Percentiles rank a stretch among this genome's conserved stretches.
These are phyloP conservation scores for Sycobia sp. DNA, from an alignment of 1,140 invertebrate species.

Conservation along the genomic window DNA sequence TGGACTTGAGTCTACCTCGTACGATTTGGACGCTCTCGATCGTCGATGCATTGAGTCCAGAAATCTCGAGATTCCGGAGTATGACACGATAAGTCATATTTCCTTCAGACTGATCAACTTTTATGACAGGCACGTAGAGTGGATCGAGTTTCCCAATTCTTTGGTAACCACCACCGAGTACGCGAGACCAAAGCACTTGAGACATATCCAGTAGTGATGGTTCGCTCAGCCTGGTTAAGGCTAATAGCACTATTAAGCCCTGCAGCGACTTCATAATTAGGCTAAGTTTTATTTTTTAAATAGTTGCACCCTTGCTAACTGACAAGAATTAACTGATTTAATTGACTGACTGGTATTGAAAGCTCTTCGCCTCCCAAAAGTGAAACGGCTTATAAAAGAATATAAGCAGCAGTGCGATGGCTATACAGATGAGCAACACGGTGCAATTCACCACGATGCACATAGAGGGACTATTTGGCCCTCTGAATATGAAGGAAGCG, in stretches of 20 bases:
- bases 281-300: too few species aligned
- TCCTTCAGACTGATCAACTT: slow-evolving; percentile 57
- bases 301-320: too few species aligned
- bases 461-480: slow-evolving; percentile 36
- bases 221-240: slow-evolving; percentile 12
- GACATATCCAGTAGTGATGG: slow-evolving; percentile 51
- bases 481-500: background rate
- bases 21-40: slow-evolving; percentile 54
- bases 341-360: background rate
- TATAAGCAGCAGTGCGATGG: slow-evolving; percentile 39
- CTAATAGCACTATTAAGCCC: slow-evolving; percentile 17
- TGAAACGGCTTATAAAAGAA: slow-evolving; percentile 48
- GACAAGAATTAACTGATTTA: background rate
- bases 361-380: slow-evolving; percentile 40
- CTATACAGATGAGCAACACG: slow-evolving; percentile 44
- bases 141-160: slow-evolving; percentile 53
- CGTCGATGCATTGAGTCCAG: slow-evolving; percentile 51
- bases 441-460: slow-evolving; percentile 43
- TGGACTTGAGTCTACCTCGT: slow-evolving; percentile 48
- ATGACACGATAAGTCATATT: slow-evolving; percentile 55
- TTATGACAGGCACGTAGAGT: slow-evolving; percentile 51
- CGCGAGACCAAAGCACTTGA: slow-evolving; percentile 49
- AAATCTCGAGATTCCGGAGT: slow-evolving; percentile 50
- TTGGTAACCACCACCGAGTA: slow-evolving; percentile 47
- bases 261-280: slow-evolving; percentile 42